A percentile compares a stretch with the other conserved stretches of the same genome.
Conservation (phyloP, 2,888 invertebrate species). For the Pyralis farinalis region DNA sequence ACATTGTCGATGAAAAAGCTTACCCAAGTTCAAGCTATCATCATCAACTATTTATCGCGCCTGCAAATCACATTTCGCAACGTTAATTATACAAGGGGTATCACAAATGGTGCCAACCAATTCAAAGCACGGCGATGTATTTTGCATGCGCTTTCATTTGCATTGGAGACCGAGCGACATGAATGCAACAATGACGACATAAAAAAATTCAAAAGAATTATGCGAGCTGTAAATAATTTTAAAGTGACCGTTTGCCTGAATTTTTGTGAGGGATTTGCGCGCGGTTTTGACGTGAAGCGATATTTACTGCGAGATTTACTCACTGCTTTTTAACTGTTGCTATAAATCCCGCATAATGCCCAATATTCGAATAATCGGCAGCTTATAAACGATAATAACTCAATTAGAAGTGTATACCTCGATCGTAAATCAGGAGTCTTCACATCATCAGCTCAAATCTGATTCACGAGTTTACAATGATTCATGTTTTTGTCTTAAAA, state of each 20-base stretch:
- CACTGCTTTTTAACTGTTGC: constrained; percentile 18
- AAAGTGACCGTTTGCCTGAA: constrained; percentile 49
- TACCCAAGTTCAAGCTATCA: too few relatives aligned
- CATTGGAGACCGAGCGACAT: constrained; percentile 26
- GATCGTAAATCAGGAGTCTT: neutral
- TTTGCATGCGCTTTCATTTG: constrained; percentile 40
- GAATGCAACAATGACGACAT: constrained; percentile 53
- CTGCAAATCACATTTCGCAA: constrained; percentile 21
- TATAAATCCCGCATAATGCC: constrained; percentile 24
- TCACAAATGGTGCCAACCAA: constrained; percentile 28
- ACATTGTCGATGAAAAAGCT: too few relatives aligned
- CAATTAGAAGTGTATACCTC: constrained; percentile 1
- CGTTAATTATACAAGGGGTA: constrained; percentile 27
- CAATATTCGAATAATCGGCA: constrained; percentile 3
- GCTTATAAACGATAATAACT: constrained; percentile 11
- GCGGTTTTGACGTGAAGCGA: constrained; percentile 33
- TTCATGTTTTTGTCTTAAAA: neutral
- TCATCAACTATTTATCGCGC: too few relatives aligned
- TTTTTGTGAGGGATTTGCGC: constrained; percentile 43
- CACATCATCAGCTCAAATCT: neutral
- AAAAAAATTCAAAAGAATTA: constrained; percentile 48
- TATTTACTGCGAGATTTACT: constrained; percentile 31
- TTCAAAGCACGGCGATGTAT: constrained; percentile 32
- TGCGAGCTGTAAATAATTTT: constrained; percentile 52
- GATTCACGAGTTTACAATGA: neutral